Conservation (phyloP, 2,797 vertebrate genomes). For the Parauchenoglanis punctatus region DNA sequence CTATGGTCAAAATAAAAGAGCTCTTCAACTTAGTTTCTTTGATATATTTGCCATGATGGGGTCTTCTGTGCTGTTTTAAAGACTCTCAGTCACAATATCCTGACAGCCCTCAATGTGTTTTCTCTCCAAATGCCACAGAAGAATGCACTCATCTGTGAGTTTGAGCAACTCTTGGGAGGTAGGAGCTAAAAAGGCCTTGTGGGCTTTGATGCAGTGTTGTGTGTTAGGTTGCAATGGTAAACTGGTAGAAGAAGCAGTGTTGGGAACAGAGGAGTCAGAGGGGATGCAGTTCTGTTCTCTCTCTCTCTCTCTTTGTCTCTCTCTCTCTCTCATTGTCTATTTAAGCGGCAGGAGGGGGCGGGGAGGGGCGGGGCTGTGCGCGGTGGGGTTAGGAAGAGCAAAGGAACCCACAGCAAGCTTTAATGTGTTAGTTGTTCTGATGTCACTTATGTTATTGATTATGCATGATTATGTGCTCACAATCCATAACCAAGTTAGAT, state of each 20-base stretch:
- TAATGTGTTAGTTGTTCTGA: slow-evolving; percentile 60
- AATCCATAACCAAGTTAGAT: slow-evolving; percentile 59
- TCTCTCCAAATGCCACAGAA: slow-evolving; percentile 57
- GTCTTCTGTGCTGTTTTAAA: slow-evolving; percentile 61
- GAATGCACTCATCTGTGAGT: slow-evolving; percentile 60
- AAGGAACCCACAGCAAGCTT: slow-evolving; percentile 62
- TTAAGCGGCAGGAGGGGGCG: background rate
- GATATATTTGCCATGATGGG: slow-evolving; percentile 54
- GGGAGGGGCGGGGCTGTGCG: too few species aligned
- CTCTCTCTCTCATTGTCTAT: slow-evolving; percentile 27
- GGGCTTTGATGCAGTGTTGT: slow-evolving; percentile 62
- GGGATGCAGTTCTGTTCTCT: slow-evolving; percentile 62
- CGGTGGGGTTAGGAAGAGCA: slow-evolving; percentile 50
- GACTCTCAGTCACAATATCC: slow-evolving; percentile 54
- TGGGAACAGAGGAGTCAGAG: slow-evolving; percentile 36
- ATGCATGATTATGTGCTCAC: slow-evolving; percentile 60
- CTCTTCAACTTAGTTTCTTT: slow-evolving; percentile 49
- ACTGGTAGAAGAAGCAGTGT: slow-evolving; percentile 24
- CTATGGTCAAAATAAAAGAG: slow-evolving; percentile 48
- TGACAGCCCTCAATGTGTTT: slow-evolving; percentile 57
- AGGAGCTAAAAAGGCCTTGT: slow-evolving; percentile 59
- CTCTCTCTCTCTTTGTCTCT: slow-evolving; percentile 17
- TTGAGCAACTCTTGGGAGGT: slow-evolving; percentile 63
- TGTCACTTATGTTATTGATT: slow-evolving; percentile 63
- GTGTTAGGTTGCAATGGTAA: slow-evolving; percentile 53